Evolutionary conservation across 2,113 vertebrate species (phyloP), one percentile per base, ranked within the genome.

Genomic region (Rhinichthys klamathensis): DNA sequence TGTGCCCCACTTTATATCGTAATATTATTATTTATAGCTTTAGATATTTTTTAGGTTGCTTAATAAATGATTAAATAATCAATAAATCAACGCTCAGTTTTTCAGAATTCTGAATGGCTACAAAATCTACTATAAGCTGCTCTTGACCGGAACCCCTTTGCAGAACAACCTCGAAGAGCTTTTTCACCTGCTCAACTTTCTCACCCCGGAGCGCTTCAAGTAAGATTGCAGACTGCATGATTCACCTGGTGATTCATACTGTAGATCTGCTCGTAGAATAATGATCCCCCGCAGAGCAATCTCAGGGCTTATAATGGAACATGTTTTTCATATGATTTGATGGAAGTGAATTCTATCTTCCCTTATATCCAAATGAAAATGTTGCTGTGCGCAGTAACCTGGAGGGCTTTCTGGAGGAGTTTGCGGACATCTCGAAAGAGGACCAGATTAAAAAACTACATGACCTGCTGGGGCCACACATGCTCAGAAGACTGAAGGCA

Each of bases 361-460:
- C 44, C 15, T 67, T 32, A 76, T 72, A 72, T 69, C 21, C 15
- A 41, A 72, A 56, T 76, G 56, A 76, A 61, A 54, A 30, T 54
- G 63, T 56, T 76, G 2, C 77, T 35, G 73, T 61, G 77, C 89
- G 46, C 94, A 99, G 98, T 90, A 99, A 99, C 92, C 95, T 99
- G 92, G 98, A 99, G 13, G 98, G 98, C 2, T 99, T 99, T 92
- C 92, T 99, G 94, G 98, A 99, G 92, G 98, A 99, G 93, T 99
- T 99, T 92, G 98, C 98, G 0, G 98, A 99, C 89, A 99, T 99
- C 91, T 99, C 98, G 46, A 99, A 99, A 92, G 98, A 99, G 87
- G 98, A 99, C 92, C 98, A 99, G 95, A 99, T 99, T 92, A 99
- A 99, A 87, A 99, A 99, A 89, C 95, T 99, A 7, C 98, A 99